These are phyloP conservation scores for Octomys mimax DNA, from an alignment of 2,797 vertebrate genomes.

Conservation along the genomic window DNA sequence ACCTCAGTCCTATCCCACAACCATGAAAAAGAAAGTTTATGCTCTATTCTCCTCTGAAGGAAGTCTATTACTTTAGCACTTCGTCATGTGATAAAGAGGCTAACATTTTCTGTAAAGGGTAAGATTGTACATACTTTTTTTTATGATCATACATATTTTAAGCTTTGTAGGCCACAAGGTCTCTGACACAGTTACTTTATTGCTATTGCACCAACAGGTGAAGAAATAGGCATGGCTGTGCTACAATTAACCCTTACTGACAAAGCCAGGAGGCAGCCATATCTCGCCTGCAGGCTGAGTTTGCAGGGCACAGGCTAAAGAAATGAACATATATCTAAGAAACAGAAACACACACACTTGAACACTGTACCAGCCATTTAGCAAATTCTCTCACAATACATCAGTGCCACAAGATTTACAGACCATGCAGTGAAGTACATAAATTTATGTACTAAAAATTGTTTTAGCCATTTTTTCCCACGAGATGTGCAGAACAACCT, in stretches of 20 bases:
- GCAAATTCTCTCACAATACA: background rate
- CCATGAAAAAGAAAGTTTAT: background rate
- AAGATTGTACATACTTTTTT: background rate
- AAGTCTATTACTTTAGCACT: constrained; percentile 40
- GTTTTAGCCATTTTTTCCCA: constrained; percentile 1
- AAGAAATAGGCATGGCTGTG: background rate
- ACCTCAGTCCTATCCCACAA: background rate
- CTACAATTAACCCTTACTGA: background rate
- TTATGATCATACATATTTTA: background rate
- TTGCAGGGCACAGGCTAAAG: background rate
- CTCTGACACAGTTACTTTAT: background rate
- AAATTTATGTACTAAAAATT: background rate
- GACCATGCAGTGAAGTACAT: background rate
- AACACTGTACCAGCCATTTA: background rate
- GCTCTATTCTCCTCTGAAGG: constrained; percentile 5
- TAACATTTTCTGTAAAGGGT: background rate
- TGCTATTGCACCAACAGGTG: background rate
- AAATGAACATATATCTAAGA: background rate
- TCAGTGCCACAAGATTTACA: background rate
- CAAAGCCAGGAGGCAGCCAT: background rate
- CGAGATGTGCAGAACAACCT: background rate
- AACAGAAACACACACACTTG: constrained; percentile 31
- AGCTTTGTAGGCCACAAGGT: background rate
- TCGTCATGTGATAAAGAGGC: background rate
- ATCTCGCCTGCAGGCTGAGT: background rate